Base-by-base conservation (phyloP, 2,797 vertebrate genomes). In the Melanotaenia parkinsoni region DNA sequence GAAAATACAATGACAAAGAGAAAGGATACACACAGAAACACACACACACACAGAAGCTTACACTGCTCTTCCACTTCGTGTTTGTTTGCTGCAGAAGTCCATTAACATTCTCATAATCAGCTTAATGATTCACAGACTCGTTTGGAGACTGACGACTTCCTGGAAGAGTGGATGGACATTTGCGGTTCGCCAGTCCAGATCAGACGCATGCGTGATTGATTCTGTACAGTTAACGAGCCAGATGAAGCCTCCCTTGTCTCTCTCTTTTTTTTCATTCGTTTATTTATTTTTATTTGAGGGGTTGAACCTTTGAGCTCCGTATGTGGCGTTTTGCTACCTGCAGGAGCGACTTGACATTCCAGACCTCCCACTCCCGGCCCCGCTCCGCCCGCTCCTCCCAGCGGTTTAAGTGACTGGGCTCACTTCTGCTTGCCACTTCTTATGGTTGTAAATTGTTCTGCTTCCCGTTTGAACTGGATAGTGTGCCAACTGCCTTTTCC, bases 81-180 rank as follows among this genome's bases (percentile, higher is more conserved):
- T 79, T 70, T 67, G 56, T 67, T 6, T 71, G 57, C 18, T 45
- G 28, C 58, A 59, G 18, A 51, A 40, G 60, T 0, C 81, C 76
- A 82, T 81, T 85, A 85, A 2, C 35, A 35, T 5, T 5, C 43
- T 30, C 5, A 65, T 74, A 76, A 79, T 80, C 53, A 57, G 53
- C 38, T 72, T 74, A 85, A 81, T 83, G 81, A 83, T 73, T 75
- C 67, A 60, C 79, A 60, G 66, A 72, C 65, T 83, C 81, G 76
- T 86, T 81, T 30, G 30, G 30, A 58, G n/a, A 20, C 69, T 38
- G 70, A 53, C 58, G 28, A 79, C 83, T 90, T 89, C 89, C 89
- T 79, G 87, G 58, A 76, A 28, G 26, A 60, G 14, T 38, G 63
- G 64, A 71, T 26, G 33, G 28, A 63, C 43, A 35, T 47, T 69